These are phyloP conservation scores for Prunella himalayana DNA, from an alignment of 2,113 vertebrate species.

Conservation along the genomic window DNA sequence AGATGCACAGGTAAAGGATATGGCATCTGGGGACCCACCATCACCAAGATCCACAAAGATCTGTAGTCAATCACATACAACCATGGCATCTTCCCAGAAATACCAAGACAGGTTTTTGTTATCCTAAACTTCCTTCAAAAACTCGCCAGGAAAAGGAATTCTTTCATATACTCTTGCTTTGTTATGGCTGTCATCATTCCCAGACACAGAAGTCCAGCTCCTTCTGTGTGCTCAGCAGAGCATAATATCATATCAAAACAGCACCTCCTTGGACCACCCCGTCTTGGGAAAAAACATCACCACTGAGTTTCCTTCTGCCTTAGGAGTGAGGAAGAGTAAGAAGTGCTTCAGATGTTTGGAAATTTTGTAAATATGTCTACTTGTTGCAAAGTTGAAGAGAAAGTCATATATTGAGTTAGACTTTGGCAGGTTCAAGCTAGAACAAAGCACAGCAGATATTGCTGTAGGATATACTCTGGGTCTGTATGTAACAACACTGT, in stretches of 20 bases:
- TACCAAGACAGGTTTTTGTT: background rate
- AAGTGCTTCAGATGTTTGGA: background rate
- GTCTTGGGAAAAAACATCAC: background rate
- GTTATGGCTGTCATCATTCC: rapidly evolving
- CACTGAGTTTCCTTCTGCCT: background rate
- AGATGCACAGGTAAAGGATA: background rate
- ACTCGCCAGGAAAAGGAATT: background rate
- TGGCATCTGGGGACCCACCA: background rate
- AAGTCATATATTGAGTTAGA: background rate
- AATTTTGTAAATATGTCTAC: background rate
- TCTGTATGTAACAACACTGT: background rate
- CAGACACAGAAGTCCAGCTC: background rate
- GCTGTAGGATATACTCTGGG: constrained; percentile 8
- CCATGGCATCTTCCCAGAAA: background rate
- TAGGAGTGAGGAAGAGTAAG: background rate
- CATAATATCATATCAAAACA: background rate
- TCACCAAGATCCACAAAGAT: background rate
- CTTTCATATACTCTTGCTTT: background rate
- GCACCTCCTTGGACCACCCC: background rate
- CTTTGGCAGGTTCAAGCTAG: background rate
- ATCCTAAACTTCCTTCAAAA: background rate
- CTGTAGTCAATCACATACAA: background rate
- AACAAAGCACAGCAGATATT: constrained; percentile 25
- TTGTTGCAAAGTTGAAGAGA: background rate
- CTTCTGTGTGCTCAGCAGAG: background rate